phyloP scores from a whole-genome alignment of 2,888 invertebrate species.

The Rhagophthalmus giganteus region DNA sequence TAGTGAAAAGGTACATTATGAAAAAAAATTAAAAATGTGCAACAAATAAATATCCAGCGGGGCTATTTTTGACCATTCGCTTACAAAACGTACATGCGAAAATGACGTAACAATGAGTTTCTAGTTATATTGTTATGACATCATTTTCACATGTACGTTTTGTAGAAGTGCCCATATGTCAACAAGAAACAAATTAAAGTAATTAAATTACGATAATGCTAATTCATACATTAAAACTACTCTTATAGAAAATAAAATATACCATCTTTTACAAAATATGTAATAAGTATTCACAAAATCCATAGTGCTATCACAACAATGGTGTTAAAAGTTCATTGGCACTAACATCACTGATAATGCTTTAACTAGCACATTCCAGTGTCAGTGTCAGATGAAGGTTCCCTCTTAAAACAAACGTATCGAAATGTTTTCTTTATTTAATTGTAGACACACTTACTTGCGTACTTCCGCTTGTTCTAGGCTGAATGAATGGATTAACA shows the following conservation, averaged over 20 bases:
- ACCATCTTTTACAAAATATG: slow-evolving; percentile 15
- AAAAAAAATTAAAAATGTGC: too few species aligned
- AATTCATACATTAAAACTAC: background rate
- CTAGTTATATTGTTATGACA: too few species aligned
- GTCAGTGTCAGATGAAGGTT: slow-evolving; percentile 34
- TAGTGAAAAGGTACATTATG: too few species aligned
- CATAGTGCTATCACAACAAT: slow-evolving; percentile 30
- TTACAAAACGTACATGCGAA: too few species aligned
- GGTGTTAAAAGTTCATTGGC: slow-evolving; percentile 34
- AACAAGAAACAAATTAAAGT: too few species aligned
- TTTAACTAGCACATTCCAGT: slow-evolving; percentile 39
- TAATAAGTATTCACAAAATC: slow-evolving; percentile 17
- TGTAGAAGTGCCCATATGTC: too few species aligned
- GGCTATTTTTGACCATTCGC: too few species aligned
- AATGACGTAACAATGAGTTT: too few species aligned
- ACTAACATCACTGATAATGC: slow-evolving; percentile 23
- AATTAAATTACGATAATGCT: background rate
- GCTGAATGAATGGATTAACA: slow-evolving; percentile 37
- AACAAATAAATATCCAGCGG: too few species aligned
- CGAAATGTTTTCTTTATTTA: background rate
- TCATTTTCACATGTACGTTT: too few species aligned
- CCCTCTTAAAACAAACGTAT: slow-evolving; percentile 24
- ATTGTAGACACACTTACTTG: slow-evolving; percentile 16
- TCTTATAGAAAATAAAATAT: slow-evolving; percentile 8
- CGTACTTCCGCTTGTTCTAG: slow-evolving; percentile 28